Base-by-base conservation (phyloP, 2,797 vertebrate genomes). In the Monodelphis domestica region DNA sequence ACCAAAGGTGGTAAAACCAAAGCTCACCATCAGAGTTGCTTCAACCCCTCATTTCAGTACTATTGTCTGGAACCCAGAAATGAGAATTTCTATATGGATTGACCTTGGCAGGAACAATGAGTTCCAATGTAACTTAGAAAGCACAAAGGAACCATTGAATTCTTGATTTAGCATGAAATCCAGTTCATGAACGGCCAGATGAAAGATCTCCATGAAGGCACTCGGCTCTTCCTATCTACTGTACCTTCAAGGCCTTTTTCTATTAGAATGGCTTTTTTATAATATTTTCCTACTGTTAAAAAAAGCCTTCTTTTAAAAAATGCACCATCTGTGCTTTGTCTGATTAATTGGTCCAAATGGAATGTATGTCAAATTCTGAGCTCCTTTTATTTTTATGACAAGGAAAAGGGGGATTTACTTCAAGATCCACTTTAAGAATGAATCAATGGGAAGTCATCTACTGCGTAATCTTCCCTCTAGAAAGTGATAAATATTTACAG, bases 401-500 rank as follows among this genome's bases (percentile, higher is more conserved):
- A 98, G 97, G 98, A 98, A 98, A 97, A 97, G 70, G 97, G 92
- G 94, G 96, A 98, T 98, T 98, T 97, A 97, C 98, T 97, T 98
- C 96, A 98, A 97, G 97, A 97, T 97, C 95, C 95, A 95, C 97
- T 98, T 98, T 98, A 97, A 96, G 98, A 98, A 97, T 91, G 96
- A 98, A 97, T 98, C 98, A 98, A 97, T 97, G 97, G 97, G 96
- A 96, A 97, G 96, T 95, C 96, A 97, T 97, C 98, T 97, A 98
- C 97, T 96, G 96, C 97, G 97, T 98, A 98, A 98, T 98, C 97
- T 98, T 98, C 97, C 97, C 97, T 97, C 96, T 95, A 95, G 97
- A 97, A 98, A 98, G 97, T 98, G 97, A 98, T 98, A 98, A 98
- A 98, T 98, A 98, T 98, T 98, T 98, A 98, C 98, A 98, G 97